phyloP scores from a whole-genome alignment of 2,113 vertebrate species.

The Picathartes gymnocephalus region DNA sequence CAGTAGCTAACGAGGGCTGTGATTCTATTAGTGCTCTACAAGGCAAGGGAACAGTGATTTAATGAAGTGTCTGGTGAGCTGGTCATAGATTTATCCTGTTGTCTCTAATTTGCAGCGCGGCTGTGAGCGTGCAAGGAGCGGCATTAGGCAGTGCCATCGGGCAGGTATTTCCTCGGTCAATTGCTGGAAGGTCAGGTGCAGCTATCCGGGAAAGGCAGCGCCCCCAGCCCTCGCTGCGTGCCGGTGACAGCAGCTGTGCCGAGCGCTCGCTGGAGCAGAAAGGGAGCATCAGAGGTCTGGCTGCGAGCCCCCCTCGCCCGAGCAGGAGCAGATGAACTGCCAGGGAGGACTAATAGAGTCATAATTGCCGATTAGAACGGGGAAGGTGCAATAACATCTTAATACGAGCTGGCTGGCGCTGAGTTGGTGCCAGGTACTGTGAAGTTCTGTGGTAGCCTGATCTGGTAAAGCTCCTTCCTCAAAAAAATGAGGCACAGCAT shows the following conservation, averaged over 20 bases:
- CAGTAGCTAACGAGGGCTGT: constrained; percentile 92
- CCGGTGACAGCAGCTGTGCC: constrained; percentile 80
- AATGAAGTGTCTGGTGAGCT: constrained; percentile 96
- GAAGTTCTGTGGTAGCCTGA: constrained; percentile 4
- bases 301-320: constrained; percentile 78
- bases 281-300: constrained; percentile 82
- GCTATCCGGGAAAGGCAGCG: constrained; percentile 73
- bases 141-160: constrained; percentile 75
- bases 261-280: constrained; percentile 79
- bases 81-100: constrained; percentile 86
- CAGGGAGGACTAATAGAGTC: constrained; percentile 95
- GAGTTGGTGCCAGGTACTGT: constrained; percentile 70
- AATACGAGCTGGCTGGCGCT: constrained; percentile 75
- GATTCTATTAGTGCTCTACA: constrained; percentile 90
- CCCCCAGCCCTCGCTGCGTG: constrained; percentile 69
- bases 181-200: constrained; percentile 88
- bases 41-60: constrained; percentile 89
- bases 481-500: neutral
- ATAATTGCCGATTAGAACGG: constrained; percentile 97
- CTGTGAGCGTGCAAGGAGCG: constrained; percentile 62
- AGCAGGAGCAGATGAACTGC: constrained; percentile 92
- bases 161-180: constrained; percentile 82
- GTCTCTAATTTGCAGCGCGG: constrained; percentile 78
- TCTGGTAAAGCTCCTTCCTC: neutral
- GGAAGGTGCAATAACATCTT: constrained; percentile 82